phyloP scores from a whole-genome alignment of 2,113 vertebrate species.

The Gopherus flavomarginatus region DNA sequence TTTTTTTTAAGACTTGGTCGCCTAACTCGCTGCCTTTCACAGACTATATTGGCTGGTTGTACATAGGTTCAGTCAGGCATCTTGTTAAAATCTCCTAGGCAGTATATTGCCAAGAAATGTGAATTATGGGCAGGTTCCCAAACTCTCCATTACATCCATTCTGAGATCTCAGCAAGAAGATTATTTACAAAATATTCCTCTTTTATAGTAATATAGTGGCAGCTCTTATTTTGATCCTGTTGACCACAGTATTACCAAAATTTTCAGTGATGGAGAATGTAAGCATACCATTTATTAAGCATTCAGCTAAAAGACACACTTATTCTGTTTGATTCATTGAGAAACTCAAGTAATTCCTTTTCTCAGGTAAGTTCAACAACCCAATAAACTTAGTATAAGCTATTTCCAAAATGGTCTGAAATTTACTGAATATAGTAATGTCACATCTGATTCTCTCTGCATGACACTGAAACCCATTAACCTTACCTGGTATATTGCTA shows the following conservation, averaged over 20 bases:
- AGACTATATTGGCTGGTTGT: background rate
- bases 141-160: background rate
- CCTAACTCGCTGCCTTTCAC: background rate
- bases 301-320: background rate
- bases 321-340: background rate
- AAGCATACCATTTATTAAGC: background rate
- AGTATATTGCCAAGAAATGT: background rate
- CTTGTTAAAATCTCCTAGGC: background rate
- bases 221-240: background rate
- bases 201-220: background rate
- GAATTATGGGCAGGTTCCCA: background rate
- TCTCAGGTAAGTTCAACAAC: background rate
- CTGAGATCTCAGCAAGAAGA: background rate
- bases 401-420: background rate
- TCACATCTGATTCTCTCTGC: background rate
- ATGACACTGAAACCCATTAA: background rate
- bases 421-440: background rate
- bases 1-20: background rate
- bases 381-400: background rate
- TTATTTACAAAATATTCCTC: background rate
- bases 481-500: background rate
- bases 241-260: background rate
- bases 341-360: background rate
- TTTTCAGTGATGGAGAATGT: background rate
- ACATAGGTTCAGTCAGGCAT: fast-evolving